Conservation (phyloP, 1,140 invertebrate species). For the Pseudoatta argentina region DNA sequence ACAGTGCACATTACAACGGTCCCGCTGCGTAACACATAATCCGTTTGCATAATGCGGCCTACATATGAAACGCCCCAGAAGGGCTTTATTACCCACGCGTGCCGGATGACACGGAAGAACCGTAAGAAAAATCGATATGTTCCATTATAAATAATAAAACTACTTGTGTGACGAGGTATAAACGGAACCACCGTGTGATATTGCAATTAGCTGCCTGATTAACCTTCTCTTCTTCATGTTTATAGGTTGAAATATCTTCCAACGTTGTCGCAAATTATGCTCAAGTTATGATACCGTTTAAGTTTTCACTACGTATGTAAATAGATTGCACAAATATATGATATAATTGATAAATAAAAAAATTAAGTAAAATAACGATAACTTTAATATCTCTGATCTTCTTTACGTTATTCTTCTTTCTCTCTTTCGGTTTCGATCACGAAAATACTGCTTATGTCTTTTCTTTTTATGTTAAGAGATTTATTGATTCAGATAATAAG, state of each 20-base stretch:
- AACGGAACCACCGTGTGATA: slow-evolving; percentile 22
- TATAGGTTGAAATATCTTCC: neutral
- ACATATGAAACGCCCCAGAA: slow-evolving; percentile 31
- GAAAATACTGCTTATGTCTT: neutral
- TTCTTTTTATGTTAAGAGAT: neutral
- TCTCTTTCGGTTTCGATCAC: neutral
- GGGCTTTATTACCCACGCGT: slow-evolving; percentile 40
- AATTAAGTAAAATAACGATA: neutral
- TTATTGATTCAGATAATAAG: neutral
- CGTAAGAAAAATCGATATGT: slow-evolving; percentile 59
- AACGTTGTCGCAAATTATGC: neutral
- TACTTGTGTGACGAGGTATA: slow-evolving; percentile 29
- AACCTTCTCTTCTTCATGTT: slow-evolving; percentile 19
- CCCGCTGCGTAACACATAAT: slow-evolving; percentile 60
- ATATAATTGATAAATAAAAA: neutral
- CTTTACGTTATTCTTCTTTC: neutral
- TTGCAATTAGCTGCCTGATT: slow-evolving; percentile 45
- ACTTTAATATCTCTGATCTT: slow-evolving; percentile 13
- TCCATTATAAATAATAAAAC: slow-evolving; percentile 55
- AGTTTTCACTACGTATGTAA: neutral
- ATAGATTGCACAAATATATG: neutral
- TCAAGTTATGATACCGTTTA: neutral
- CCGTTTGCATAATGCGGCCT: slow-evolving; percentile 57
- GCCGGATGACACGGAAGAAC: slow-evolving; percentile 47
- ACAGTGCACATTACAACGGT: slow-evolving; percentile 46